phyloP scores from a whole-genome alignment of 2,888 invertebrate species.

The Nymphalis urticae region DNA sequence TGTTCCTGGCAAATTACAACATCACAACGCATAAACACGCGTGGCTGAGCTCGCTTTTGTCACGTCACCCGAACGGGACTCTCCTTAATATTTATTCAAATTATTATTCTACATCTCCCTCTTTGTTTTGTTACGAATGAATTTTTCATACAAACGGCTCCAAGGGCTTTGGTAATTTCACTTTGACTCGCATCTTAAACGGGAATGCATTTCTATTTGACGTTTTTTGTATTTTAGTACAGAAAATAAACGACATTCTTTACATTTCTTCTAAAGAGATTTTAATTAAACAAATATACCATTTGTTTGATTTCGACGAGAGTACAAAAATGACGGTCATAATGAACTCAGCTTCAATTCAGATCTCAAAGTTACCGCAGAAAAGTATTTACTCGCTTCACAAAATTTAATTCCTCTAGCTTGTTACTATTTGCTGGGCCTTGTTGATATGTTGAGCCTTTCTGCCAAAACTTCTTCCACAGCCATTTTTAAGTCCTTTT shows the following conservation, averaged over 20 bases:
- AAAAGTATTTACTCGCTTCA: constrained; percentile 14
- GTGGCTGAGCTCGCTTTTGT: constrained; percentile 71
- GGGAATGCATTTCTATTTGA: constrained; percentile 69
- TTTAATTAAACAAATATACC: background rate
- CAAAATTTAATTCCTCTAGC: constrained; percentile 28
- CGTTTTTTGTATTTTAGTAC: constrained; percentile 46
- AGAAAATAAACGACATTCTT: constrained; percentile 3
- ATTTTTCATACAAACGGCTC: constrained; percentile 79
- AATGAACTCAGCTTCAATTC: background rate
- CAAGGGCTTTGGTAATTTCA: constrained; percentile 76
- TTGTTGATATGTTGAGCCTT: constrained; percentile 56
- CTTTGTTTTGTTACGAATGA: constrained; percentile 75
- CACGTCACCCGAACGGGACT: constrained; percentile 64
- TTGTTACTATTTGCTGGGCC: constrained; percentile 56
- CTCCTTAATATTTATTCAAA: constrained; percentile 78
- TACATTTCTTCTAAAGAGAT: background rate
- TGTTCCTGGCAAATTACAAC: constrained; percentile 72
- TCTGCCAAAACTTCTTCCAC: constrained; percentile 21
- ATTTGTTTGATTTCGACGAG: background rate
- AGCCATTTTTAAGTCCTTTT: constrained; percentile 41
- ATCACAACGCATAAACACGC: constrained; percentile 74
- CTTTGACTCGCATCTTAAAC: constrained; percentile 71
- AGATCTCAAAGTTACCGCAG: background rate
- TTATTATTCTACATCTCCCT: constrained; percentile 76
- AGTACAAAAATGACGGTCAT: background rate